Base-by-base conservation (phyloP, 37 sponge, comb jelly and placozoan genomes). In the Axinella damicornis region DNA sequence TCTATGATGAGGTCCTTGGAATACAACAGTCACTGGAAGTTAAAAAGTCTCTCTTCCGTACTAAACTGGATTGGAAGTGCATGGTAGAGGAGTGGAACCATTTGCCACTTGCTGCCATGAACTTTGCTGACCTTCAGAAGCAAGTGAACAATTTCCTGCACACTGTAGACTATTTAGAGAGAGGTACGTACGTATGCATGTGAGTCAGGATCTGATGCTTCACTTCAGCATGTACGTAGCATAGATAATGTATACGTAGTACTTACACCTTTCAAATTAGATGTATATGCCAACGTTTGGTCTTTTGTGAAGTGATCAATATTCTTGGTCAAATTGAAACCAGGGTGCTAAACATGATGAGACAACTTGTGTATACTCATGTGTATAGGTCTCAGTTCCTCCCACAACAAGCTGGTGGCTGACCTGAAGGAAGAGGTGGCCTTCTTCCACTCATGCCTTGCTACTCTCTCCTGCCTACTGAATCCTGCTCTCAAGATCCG, bases 401-500 rank as follows among this genome's bases (percentile, higher is more conserved):
- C 84, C 36, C 46, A 46, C 46, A 90, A 69, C 81, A 85, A 78
- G 59, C 40, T 90, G 0, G 2, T 84, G 30, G 55, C 78, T 30
- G 65, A 53, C 0, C 19, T 90, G 30, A 71, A 79, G 57, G 53
- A 52, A 41, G 63, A 83, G 62, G 75, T 90, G 2, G 68, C 59
- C 20, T 56, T 56, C 37, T 84, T 90, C 67, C 58, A 62, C 65
- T 62, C 71, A 53, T 73, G 60, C 36, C 80, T 90, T 16, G 80
- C 85, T 11, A 77, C 84, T 58, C 40, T 90, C 21, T 77, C 79
- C 54, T 85, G 84, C 16, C 61, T 90, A 16, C 77, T 80, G 20
- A 90, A 90, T 40, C 81, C 85, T 30, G 57, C 77, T 11, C 85
- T 90, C 9, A 84, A 84, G 46, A n/a, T 80, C 21, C 62, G 90